These are phyloP conservation scores for Drosophila ambigua DNA, from an alignment of 1,140 invertebrate species.

Conservation along the genomic window DNA sequence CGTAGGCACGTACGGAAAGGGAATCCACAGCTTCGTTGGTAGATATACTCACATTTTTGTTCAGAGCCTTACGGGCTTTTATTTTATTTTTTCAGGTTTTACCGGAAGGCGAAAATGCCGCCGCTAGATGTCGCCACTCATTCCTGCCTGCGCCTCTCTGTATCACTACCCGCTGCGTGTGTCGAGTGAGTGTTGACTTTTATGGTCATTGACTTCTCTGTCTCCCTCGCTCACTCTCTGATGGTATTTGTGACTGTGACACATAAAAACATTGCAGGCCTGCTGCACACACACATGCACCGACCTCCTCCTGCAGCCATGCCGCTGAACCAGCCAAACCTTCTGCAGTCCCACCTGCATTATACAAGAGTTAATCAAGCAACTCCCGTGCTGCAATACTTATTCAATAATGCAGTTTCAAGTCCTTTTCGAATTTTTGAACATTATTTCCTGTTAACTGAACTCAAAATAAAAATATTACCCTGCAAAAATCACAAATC, in stretches of 20 bases:
- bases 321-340: background rate
- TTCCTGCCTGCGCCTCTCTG: background rate
- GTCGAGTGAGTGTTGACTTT: constrained; percentile 58
- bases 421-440: constrained; percentile 17
- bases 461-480: background rate
- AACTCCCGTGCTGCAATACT: constrained; percentile 41
- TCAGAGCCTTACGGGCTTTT: constrained; percentile 1
- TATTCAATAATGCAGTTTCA: constrained; percentile 52
- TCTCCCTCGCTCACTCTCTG: background rate
- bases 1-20: too few relatives aligned
- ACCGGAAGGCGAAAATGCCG: constrained; percentile 51
- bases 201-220: constrained; percentile 61
- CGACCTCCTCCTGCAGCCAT: background rate
- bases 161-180: background rate
- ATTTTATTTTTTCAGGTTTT: constrained; percentile 30
- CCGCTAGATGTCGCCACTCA: constrained; percentile 28
- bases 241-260: constrained; percentile 15
- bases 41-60: background rate
- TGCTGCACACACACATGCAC: constrained; percentile 11
- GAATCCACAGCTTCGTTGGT: too few relatives aligned
- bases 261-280: constrained; percentile 34
- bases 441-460: background rate
- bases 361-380: constrained; percentile 53
- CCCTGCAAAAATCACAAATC: too few relatives aligned
- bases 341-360: constrained; percentile 2